These are phyloP conservation scores for Pogonocichla stellata DNA, from an alignment of 2,113 vertebrate species.

Conservation along the genomic window DNA sequence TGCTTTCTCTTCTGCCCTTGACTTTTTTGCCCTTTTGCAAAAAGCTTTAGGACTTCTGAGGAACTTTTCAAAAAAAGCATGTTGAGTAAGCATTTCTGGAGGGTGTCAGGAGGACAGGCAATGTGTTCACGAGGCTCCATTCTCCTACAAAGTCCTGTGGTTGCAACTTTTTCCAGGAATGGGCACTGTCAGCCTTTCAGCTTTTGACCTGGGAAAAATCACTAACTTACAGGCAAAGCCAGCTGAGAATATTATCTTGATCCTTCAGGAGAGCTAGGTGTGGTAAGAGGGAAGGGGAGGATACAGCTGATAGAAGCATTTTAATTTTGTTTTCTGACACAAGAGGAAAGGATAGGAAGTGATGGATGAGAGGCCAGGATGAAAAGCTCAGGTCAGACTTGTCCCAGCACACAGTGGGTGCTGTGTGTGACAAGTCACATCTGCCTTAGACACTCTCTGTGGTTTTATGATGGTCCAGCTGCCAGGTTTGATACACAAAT, in stretches of 20 bases:
- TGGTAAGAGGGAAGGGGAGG: background rate
- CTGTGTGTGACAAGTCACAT: background rate
- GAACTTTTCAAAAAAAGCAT: background rate
- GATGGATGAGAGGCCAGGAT: background rate
- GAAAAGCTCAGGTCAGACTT: background rate
- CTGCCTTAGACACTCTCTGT: background rate
- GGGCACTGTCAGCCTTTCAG: background rate
- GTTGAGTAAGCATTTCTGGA: background rate
- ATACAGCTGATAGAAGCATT: background rate
- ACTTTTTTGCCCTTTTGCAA: slow-evolving; percentile 2
- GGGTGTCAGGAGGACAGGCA: background rate
- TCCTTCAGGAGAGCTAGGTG: background rate
- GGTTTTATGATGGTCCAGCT: background rate
- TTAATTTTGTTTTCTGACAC: background rate
- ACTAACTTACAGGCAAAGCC: background rate
- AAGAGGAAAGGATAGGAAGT: background rate
- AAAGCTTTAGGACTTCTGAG: background rate
- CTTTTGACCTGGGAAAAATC: background rate
- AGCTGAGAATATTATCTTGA: background rate
- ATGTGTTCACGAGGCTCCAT: background rate
- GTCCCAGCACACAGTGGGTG: background rate
- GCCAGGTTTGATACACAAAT: background rate
- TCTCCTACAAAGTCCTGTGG: background rate
- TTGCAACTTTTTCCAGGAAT: background rate
- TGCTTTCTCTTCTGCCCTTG: background rate